These are phyloP conservation scores for Engystomops pustulosus DNA, from an alignment of 2,113 vertebrate species.

Conservation along the genomic window DNA sequence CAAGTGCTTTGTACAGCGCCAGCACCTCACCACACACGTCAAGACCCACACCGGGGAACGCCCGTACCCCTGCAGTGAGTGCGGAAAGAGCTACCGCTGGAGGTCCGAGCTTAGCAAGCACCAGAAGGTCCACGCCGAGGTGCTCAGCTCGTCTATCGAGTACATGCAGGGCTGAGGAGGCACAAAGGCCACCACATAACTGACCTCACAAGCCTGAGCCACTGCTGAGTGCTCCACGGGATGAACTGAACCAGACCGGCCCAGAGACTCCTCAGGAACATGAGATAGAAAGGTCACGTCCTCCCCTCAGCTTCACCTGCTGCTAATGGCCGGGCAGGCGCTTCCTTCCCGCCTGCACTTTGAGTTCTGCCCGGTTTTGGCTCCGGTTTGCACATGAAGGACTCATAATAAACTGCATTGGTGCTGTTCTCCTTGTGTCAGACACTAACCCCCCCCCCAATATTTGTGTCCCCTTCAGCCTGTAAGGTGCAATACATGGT, in stretches of 20 bases:
- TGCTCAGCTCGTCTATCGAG: background rate
- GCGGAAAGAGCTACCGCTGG: slow-evolving; percentile 50
- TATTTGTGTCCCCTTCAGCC: background rate
- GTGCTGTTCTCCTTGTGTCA: background rate
- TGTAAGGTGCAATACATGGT: background rate
- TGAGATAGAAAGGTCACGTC: too few relatives aligned
- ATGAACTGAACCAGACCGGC: too few relatives aligned
- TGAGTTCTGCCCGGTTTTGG: background rate
- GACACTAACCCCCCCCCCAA: background rate
- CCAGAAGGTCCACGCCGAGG: slow-evolving; percentile 43
- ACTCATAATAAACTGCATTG: background rate
- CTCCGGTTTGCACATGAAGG: background rate
- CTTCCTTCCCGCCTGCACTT: background rate
- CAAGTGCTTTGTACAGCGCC: slow-evolving; percentile 38
- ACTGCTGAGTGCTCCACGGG: too few relatives aligned
- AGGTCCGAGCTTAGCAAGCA: slow-evolving; percentile 48
- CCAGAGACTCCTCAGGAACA: too few relatives aligned
- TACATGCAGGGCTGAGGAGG: slow-evolving; percentile 31
- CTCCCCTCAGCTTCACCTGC: too few relatives aligned
- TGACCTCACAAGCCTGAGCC: too few relatives aligned
- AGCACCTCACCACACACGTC: slow-evolving; percentile 52
- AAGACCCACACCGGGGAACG: slow-evolving; percentile 53
- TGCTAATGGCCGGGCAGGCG: background rate
- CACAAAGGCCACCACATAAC: too few relatives aligned
- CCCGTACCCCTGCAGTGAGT: slow-evolving; percentile 48